Conservation (phyloP, 2,797 vertebrate genomes). For the Gambusia yucatana region DNA sequence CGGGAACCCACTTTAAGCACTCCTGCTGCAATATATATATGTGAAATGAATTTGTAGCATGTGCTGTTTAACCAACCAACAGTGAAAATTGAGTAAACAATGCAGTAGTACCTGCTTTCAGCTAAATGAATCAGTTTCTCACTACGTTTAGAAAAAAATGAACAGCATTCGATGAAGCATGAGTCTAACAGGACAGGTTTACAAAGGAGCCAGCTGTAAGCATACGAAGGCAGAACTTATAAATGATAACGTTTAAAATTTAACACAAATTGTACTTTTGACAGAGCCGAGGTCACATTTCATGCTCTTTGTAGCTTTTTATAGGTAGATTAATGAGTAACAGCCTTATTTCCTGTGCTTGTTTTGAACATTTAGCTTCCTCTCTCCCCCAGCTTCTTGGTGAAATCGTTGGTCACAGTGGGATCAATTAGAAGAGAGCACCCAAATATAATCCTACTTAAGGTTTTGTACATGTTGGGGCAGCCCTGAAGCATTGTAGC, state of each 20-base stretch:
- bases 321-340: background rate
- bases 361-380: background rate
- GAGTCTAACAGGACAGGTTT: background rate
- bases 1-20: too few relatives aligned
- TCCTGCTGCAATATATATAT: background rate
- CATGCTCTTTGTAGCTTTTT: background rate
- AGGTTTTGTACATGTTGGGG: background rate
- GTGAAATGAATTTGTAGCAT: too few relatives aligned
- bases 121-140: background rate
- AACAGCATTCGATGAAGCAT: background rate
- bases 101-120: background rate
- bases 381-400: background rate
- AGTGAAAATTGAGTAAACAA: background rate
- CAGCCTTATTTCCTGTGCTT: background rate
- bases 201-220: background rate
- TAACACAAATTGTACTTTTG: background rate
- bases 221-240: background rate
- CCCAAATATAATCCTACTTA: background rate
- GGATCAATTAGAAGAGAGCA: background rate
- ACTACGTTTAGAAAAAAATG: background rate
- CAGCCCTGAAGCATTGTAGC: background rate
- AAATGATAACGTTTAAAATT: background rate
- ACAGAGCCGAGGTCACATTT: background rate
- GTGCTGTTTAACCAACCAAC: background rate
- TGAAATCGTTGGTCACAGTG: background rate